phyloP scores from a whole-genome alignment of 2,888 invertebrate genomes.

The Agrotis segetum region DNA sequence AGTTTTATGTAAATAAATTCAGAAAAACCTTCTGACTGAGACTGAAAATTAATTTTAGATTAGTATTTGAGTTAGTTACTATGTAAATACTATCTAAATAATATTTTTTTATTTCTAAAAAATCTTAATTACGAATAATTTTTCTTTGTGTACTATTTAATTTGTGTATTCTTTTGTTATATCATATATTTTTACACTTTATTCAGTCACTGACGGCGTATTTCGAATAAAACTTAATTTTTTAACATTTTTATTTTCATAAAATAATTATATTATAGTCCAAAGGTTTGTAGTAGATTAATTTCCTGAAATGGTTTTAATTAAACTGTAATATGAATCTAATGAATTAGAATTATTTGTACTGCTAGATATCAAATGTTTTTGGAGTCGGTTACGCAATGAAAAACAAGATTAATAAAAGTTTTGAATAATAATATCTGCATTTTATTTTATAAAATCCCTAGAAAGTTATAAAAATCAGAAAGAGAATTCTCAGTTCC shows the following conservation, averaged over 20 bases:
- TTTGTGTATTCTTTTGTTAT: not conserved
- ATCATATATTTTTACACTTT: not conserved
- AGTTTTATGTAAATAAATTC: slow-evolving; percentile 59
- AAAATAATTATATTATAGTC: slow-evolving; percentile 47
- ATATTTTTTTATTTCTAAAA: slow-evolving; percentile 3
- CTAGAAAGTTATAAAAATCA: not conserved
- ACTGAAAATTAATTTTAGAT: slow-evolving; percentile 65
- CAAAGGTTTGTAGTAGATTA: slow-evolving; percentile 58
- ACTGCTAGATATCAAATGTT: slow-evolving; percentile 53
- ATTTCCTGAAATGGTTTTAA: slow-evolving; percentile 50
- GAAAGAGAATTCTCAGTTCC: not conserved
- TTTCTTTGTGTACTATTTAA: not conserved
- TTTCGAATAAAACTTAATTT: slow-evolving; percentile 5
- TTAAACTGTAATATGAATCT: slow-evolving; percentile 33
- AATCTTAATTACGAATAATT: not conserved
- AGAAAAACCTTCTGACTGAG: slow-evolving; percentile 64
- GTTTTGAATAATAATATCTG: slow-evolving; percentile 44
- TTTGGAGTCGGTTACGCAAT: slow-evolving; percentile 52
- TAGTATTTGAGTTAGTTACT: slow-evolving; percentile 51
- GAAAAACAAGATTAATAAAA: slow-evolving; percentile 55
- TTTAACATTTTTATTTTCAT: slow-evolving; percentile 13
- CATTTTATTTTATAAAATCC: slow-evolving; percentile 23
- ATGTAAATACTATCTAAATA: slow-evolving; percentile 57
- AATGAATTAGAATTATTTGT: slow-evolving; percentile 49
- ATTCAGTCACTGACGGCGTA: slow-evolving; percentile 25